A percentile compares a stretch with the other conserved stretches of the same genome.
Evolutionary conservation across 1,140 invertebrate species (phyloP).

Genomic region (Rhagoletis pomonella): DNA sequence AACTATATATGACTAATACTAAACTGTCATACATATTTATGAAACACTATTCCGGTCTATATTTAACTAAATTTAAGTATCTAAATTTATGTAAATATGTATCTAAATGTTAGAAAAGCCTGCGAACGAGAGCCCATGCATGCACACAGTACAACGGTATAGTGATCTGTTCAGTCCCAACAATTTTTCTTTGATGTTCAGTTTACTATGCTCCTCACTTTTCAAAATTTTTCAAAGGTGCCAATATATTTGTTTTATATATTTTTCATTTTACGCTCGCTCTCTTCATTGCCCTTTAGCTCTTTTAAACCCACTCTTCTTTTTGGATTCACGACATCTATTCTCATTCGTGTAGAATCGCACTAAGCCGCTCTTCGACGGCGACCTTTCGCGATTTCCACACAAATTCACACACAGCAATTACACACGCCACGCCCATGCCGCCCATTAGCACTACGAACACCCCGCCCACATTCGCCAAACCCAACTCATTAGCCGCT

Average conservation of each 20-base stretch:
- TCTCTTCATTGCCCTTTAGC: too few relatives aligned
- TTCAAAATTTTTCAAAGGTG: background rate
- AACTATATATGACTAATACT: background rate
- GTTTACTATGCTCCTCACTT: too few relatives aligned
- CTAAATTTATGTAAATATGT: background rate
- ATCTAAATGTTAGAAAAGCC: background rate
- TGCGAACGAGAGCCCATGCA: too few relatives aligned
- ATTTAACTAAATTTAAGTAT: background rate
- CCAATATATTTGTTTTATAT: background rate
- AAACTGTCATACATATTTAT: background rate
- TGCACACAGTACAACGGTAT: too few relatives aligned
- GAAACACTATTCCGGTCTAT: background rate
- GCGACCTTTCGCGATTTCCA: constrained; percentile 95
- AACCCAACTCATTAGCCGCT: constrained; percentile 87
- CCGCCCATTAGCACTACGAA: constrained; percentile 95
- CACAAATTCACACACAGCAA: constrained; percentile 93
- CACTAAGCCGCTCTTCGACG: constrained; percentile 88
- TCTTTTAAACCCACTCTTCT: constrained; percentile 67
- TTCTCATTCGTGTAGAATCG: constrained; percentile 73
- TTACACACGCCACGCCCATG: constrained; percentile 90
- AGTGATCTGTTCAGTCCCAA: too few relatives aligned
- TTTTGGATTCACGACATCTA: constrained; percentile 68
- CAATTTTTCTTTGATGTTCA: too few relatives aligned
- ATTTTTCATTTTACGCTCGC: too few relatives aligned
- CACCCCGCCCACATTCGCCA: constrained; percentile 95